phyloP scores from a whole-genome alignment of 2,888 invertebrate species.

The Pandemis corylana region DNA sequence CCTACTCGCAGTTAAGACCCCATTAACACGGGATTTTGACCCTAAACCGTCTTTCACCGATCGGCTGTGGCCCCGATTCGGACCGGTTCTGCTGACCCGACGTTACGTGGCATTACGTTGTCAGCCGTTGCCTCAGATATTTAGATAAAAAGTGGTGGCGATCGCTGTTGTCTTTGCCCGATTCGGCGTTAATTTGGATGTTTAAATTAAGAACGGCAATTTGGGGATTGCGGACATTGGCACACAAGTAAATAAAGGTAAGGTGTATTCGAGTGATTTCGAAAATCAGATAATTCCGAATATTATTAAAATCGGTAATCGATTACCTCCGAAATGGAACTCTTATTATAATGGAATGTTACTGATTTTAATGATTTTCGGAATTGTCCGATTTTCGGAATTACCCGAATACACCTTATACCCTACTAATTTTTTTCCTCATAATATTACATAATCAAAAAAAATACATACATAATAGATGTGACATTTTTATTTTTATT shows the following conservation, averaged over 20 bases:
- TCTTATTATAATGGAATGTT: too few relatives aligned
- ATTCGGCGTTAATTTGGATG: slow-evolving; percentile 7
- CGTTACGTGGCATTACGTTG: slow-evolving; percentile 39
- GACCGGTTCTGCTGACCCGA: slow-evolving; percentile 38
- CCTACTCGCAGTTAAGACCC: slow-evolving; percentile 4
- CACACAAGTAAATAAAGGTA: background rate
- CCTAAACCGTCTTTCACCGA: slow-evolving; percentile 33
- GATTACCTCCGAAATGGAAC: too few relatives aligned
- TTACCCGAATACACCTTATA: too few relatives aligned
- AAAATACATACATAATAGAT: too few relatives aligned
- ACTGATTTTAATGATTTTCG: too few relatives aligned
- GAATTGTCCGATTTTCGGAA: too few relatives aligned
- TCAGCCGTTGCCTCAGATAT: slow-evolving; percentile 38
- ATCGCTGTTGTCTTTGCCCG: slow-evolving; percentile 19
- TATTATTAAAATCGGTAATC: too few relatives aligned
- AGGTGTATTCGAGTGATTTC: background rate
- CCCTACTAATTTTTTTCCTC: too few relatives aligned
- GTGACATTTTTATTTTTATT: too few relatives aligned
- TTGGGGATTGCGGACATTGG: background rate
- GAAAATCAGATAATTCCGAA: too few relatives aligned
- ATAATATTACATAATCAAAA: too few relatives aligned
- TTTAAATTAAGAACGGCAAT: slow-evolving; percentile 5
- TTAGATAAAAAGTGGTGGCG: slow-evolving; percentile 34
- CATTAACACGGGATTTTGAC: slow-evolving; percentile 32
- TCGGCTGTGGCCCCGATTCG: slow-evolving; percentile 31